A percentile compares a stretch with the other conserved stretches of the same genome.
Evolutionary conservation across 2,888 invertebrate species (phyloP).

Genomic region (Callyntrura sp.): DNA sequence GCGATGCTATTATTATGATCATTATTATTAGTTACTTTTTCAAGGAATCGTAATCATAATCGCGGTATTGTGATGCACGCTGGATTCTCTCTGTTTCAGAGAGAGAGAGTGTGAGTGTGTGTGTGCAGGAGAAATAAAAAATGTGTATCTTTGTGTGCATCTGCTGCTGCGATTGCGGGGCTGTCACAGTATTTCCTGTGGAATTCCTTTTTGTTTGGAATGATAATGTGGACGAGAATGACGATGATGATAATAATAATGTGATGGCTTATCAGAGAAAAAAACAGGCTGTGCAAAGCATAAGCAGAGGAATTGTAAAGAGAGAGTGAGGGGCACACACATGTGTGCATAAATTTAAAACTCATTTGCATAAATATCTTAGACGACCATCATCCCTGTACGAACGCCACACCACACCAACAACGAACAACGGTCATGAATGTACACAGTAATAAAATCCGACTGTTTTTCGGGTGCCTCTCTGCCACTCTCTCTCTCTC

Average conservation of each 20-base stretch:
- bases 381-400: too few species aligned
- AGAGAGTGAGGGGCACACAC: constrained; percentile 60
- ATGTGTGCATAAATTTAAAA: constrained; percentile 80
- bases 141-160: constrained; percentile 28
- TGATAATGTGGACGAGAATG: not conserved
- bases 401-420: not conserved
- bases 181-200: constrained; percentile 25
- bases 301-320: not conserved
- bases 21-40: constrained; percentile 25
- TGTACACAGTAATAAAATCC: constrained; percentile 71
- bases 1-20: not conserved
- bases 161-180: not conserved
- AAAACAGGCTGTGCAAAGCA: not conserved
- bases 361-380: constrained; percentile 77
- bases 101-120: not conserved
- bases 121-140: not conserved
- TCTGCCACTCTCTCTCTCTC: constrained; percentile 2
- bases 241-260: not conserved
- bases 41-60: not conserved
- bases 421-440: not conserved
- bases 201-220: constrained; percentile 14
- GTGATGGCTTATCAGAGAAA: constrained; percentile 57
- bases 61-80: not conserved
- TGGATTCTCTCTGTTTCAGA: not conserved
- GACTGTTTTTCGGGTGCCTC: constrained; percentile 39